Percentiles rank a stretch among this genome's conserved stretches.
Evolutionary conservation across 1,140 invertebrate species (phyloP).

Genomic region (Uloborus diversus): DNA sequence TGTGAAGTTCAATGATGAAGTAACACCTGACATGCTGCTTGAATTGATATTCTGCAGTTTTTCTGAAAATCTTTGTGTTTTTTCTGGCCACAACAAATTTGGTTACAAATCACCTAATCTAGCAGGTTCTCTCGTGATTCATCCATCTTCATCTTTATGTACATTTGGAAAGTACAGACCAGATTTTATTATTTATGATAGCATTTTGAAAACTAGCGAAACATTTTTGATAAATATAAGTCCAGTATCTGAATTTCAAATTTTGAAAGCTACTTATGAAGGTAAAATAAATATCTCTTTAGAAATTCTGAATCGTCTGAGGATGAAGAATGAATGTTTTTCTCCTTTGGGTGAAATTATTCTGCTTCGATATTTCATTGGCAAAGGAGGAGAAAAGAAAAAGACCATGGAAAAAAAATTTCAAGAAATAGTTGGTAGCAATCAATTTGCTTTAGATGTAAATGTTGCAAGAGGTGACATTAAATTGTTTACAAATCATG

Average conservation of each 20-base stretch:
- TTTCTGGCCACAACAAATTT: slow-evolving; percentile 77
- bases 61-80: slow-evolving; percentile 89
- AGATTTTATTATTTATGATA: slow-evolving; percentile 46
- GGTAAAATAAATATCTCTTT: slow-evolving; percentile 1
- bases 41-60: slow-evolving; percentile 87
- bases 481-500: not conserved
- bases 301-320: slow-evolving; percentile 2
- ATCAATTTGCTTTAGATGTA: slow-evolving; percentile 13
- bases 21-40: slow-evolving; percentile 75
- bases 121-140: slow-evolving; percentile 80
- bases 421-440: slow-evolving; percentile 5
- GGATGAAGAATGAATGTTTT: not conserved
- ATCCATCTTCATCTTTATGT: slow-evolving; percentile 91
- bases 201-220: slow-evolving; percentile 19
- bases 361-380: slow-evolving; percentile 20
- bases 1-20: slow-evolving; percentile 76
- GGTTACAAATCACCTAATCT: slow-evolving; percentile 85
- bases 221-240: slow-evolving; percentile 45
- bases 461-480: slow-evolving; percentile 33
- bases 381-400: slow-evolving; percentile 2
- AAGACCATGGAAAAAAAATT: slow-evolving; percentile 32
- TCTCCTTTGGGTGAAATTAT: slow-evolving; percentile 34
- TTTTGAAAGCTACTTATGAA: not conserved
- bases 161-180: slow-evolving; percentile 67
- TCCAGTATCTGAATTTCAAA: slow-evolving; percentile 1